A percentile compares a stretch with the other conserved stretches of the same genome.
Evolutionary conservation across 1,140 invertebrate genomes (phyloP).

Genomic region (Branchinecta lindahli): DNA sequence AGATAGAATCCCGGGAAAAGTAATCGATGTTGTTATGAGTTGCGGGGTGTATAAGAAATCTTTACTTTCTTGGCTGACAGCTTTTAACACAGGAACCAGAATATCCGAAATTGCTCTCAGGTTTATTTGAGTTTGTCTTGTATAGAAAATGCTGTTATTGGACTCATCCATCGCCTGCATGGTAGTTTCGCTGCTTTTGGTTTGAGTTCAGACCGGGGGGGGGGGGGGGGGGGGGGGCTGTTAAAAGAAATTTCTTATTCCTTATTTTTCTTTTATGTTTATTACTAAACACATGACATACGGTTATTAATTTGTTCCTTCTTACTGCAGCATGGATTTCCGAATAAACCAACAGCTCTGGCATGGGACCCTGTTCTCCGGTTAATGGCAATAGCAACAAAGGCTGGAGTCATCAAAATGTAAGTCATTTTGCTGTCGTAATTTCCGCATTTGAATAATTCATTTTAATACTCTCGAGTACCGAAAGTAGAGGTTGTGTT

Average conservation of each 20-base stretch:
- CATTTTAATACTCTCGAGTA: too few species aligned
- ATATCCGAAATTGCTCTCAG: too few species aligned
- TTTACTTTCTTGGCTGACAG: too few species aligned
- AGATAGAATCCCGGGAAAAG: too few species aligned
- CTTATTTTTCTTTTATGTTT: background rate
- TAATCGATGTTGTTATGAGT: too few species aligned
- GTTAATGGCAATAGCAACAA: slow-evolving; percentile 76
- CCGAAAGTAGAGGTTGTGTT: too few species aligned
- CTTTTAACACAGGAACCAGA: too few species aligned
- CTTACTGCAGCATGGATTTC: slow-evolving; percentile 83
- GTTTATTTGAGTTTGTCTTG: too few species aligned
- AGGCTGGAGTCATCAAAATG: slow-evolving; percentile 75
- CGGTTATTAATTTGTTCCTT: slow-evolving; percentile 26
- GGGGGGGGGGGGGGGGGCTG: too few species aligned
- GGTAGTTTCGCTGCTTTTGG: background rate
- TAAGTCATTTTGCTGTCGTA: slow-evolving; percentile 38
- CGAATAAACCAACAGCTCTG: slow-evolving; percentile 77
- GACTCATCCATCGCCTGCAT: background rate
- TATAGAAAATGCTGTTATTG: background rate
- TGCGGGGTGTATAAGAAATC: too few species aligned
- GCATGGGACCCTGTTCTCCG: slow-evolving; percentile 76
- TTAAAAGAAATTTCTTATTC: background rate
- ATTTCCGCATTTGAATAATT: background rate
- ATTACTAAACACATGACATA: background rate
- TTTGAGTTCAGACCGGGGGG: background rate